A percentile compares a stretch with the other conserved stretches of the same genome.
Evolutionary conservation across 2,113 vertebrate genomes (phyloP).

Genomic region (Neogale vison): DNA sequence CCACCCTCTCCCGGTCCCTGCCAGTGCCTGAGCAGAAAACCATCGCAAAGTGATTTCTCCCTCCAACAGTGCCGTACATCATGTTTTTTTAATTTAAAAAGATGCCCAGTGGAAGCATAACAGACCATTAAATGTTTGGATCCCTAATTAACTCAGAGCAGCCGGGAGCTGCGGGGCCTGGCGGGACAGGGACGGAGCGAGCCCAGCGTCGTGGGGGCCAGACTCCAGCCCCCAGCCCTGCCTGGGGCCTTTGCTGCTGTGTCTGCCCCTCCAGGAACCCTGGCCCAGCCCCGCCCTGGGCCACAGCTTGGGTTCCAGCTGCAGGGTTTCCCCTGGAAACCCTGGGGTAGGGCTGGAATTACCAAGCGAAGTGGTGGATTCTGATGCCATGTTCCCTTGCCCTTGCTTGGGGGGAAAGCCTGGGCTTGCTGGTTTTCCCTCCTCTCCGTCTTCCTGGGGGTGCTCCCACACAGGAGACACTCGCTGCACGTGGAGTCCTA

Average conservation of each 20-base stretch:
- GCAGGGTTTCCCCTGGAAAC: not conserved
- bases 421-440: not conserved
- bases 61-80: slow-evolving; percentile 70
- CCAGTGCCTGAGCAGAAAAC: slow-evolving; percentile 66
- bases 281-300: rapidly evolving
- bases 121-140: slow-evolving; percentile 82
- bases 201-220: not conserved
- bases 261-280: not conserved
- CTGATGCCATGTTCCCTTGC: not conserved
- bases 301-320: not conserved
- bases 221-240: rapidly evolving
- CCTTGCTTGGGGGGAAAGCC: not conserved
- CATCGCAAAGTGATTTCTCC: slow-evolving; percentile 77
- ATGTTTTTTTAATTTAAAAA: slow-evolving; percentile 87
- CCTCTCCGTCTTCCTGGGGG: rapidly evolving
- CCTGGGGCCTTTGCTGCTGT: not conserved
- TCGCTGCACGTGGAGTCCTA: rapidly evolving
- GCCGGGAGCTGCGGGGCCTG: slow-evolving; percentile 74
- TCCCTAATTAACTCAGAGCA: slow-evolving; percentile 85
- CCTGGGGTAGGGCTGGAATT: not conserved
- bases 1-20: not conserved
- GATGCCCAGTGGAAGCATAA: slow-evolving; percentile 80
- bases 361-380: too few species aligned
- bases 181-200: not conserved
- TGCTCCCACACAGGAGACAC: not conserved